These are phyloP conservation scores for Cyclargus thomasi DNA, from an alignment of 1,140 invertebrate genomes.

Conservation along the genomic window DNA sequence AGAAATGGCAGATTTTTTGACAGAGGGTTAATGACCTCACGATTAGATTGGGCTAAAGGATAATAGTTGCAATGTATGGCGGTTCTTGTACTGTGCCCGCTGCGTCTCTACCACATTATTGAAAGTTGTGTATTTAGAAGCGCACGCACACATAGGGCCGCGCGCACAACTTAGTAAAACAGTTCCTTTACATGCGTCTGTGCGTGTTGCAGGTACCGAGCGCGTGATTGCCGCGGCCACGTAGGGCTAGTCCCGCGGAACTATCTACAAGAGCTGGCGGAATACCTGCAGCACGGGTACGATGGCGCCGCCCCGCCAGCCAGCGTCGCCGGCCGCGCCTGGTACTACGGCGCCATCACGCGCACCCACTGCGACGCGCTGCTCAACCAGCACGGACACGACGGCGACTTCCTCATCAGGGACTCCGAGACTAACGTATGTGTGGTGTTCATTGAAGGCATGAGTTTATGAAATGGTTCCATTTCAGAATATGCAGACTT, in stretches of 20 bases:
- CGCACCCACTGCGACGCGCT: conserved; percentile 95
- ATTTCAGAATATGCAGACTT: no score
- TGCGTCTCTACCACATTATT: no score
- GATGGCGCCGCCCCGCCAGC: conserved; percentile 22
- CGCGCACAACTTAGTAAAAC: no score
- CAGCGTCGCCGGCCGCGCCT: conserved; percentile 79
- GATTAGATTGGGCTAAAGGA: no score
- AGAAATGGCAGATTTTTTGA: no score
- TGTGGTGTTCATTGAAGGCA: conserved; percentile 36
- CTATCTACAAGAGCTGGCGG: conserved; percentile 94
- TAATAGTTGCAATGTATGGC: no score
- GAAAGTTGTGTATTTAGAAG: no score
- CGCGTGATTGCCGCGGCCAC: conserved; percentile 92
- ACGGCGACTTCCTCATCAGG: conserved; percentile 98
- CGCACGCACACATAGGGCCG: no score
- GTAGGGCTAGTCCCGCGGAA: conserved; percentile 96
- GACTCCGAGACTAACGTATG: conserved; percentile 99
- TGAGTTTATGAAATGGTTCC: no score
- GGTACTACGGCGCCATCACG: conserved; percentile 98
- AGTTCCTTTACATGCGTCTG: no score
- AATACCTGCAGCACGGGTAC: conserved; percentile 78
- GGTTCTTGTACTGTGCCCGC: no score
- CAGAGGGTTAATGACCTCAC: no score
- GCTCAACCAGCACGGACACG: conserved; percentile 93
- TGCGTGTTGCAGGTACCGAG: conserved; percentile 82